Evolutionary conservation across 1,140 invertebrate species (phyloP).

Genomic region (Hylyphantes graminicola): DNA sequence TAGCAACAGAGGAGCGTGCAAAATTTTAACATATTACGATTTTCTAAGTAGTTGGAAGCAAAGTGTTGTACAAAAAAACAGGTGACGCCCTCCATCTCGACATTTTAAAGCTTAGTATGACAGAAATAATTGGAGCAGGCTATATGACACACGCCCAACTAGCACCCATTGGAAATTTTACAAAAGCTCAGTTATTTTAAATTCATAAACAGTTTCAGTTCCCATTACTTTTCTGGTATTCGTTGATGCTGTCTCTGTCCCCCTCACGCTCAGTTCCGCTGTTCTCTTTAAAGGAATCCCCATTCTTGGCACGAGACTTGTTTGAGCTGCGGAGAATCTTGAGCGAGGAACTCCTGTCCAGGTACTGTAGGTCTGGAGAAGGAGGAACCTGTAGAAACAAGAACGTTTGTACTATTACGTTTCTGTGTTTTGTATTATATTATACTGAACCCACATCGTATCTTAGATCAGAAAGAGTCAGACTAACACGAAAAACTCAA

Average conservation of each 20-base stretch:
- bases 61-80: no score
- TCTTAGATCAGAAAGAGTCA: no score
- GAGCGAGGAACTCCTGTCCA: constrained; percentile 42
- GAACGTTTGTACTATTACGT: background rate
- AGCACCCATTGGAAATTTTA: no score
- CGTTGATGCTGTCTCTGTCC: constrained; percentile 77
- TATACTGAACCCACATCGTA: background rate
- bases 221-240: constrained; percentile 25
- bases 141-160: no score
- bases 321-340: constrained; percentile 17
- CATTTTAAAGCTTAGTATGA: no score
- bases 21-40: no score
- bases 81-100: no score
- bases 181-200: no score
- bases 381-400: background rate
- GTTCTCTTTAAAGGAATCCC: constrained; percentile 25
- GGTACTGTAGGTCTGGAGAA: constrained; percentile 1
- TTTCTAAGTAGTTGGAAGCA: no score
- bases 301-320: background rate
- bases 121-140: no score
- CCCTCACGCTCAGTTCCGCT: constrained; percentile 72
- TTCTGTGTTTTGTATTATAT: background rate
- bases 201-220: background rate
- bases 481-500: no score
- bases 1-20: no score